Conservation (phyloP, 2,797 vertebrate genomes). For the Parambassis ranga region DNA sequence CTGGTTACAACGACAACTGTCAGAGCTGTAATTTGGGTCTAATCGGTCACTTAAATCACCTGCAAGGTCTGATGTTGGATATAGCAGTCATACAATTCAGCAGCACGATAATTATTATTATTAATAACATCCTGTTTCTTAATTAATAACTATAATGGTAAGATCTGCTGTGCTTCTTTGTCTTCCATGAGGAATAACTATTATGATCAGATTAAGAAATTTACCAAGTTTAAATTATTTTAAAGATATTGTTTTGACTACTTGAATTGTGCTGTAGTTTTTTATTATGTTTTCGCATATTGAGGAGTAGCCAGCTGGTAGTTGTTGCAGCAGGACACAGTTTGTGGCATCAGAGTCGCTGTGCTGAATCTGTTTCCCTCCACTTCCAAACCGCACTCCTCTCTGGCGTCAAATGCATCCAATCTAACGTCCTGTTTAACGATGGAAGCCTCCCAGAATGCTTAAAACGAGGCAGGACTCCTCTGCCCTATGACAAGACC, state of each 20-base stretch:
- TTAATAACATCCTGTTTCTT: no score
- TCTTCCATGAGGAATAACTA: no score
- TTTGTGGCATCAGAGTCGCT: slow-evolving; percentile 8
- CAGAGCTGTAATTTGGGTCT: slow-evolving; percentile 35
- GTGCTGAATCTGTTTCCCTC: slow-evolving; percentile 1
- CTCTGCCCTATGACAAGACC: not conserved
- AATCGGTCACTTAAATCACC: slow-evolving; percentile 11
- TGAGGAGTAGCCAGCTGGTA: not conserved
- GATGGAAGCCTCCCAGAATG: not conserved
- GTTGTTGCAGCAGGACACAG: not conserved
- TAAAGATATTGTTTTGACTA: no score
- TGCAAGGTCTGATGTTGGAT: slow-evolving; percentile 24
- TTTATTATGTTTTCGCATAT: not conserved
- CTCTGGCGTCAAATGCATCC: not conserved
- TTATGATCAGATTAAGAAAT: no score
- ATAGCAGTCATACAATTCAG: slow-evolving; percentile 17
- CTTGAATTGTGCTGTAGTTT: not conserved
- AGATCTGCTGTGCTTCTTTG: no score
- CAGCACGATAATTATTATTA: no score
- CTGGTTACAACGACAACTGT: slow-evolving; percentile 8
- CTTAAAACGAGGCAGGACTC: not conserved
- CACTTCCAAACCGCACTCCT: slow-evolving; percentile 26
- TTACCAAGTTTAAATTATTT: no score
- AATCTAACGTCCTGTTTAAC: not conserved
- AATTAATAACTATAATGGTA: no score